Percentiles rank a stretch among this genome's conserved stretches.
Conservation (phyloP, 1,140 invertebrate species). For the Pogonomyrmex barbatus region DNA sequence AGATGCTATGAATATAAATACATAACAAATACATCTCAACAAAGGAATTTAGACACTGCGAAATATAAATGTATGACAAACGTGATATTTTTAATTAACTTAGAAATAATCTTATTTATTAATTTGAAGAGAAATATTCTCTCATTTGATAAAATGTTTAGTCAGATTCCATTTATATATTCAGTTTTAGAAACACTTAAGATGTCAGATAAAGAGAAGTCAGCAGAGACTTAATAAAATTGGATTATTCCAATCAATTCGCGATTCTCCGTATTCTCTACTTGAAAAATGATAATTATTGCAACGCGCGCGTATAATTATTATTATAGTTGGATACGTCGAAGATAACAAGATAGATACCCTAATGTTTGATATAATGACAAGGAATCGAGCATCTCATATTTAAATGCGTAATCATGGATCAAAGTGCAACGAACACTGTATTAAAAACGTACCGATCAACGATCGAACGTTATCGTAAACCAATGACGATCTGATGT, state of each 20-base stretch:
- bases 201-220: not conserved
- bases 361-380: not conserved
- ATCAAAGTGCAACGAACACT: constrained; percentile 8
- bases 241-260: not conserved
- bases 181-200: constrained; percentile 1
- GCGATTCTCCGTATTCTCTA: not conserved
- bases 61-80: not conserved
- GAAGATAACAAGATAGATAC: not conserved
- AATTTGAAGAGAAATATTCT: not conserved
- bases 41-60: not conserved
- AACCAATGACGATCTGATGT: not conserved
- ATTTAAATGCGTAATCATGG: constrained; percentile 12
- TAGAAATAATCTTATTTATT: not conserved
- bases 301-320: not conserved
- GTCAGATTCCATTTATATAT: not conserved
- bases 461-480: constrained; percentile 17
- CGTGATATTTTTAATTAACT: not conserved
- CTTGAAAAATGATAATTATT: not conserved
- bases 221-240: not conserved
- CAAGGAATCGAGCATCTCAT: not conserved
- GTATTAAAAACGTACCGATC: not conserved
- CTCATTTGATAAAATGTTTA: not conserved
- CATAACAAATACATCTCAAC: not conserved
- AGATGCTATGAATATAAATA: not conserved
- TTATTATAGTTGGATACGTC: not conserved